Evolutionary conservation across 2,888 invertebrate genomes (phyloP).

Genomic region (Pristionchus entomophagus): DNA sequence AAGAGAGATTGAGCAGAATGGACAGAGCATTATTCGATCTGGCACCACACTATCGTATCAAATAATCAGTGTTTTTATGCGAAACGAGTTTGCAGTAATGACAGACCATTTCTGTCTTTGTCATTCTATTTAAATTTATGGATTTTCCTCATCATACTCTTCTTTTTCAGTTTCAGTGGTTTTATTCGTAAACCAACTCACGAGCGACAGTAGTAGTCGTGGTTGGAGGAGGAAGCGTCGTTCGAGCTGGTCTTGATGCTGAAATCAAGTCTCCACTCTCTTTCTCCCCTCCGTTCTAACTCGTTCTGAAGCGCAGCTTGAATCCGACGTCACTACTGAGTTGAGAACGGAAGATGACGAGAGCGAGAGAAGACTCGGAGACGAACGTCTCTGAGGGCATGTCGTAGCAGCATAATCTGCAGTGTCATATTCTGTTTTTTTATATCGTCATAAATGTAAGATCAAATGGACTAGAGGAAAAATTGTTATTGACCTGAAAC

Average conservation of each 20-base stretch:
- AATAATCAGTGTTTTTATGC: too few species aligned
- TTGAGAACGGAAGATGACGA: constrained; percentile 81
- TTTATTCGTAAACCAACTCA: not conserved
- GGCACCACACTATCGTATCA: too few species aligned
- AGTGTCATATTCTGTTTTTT: not conserved
- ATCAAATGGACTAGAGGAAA: not conserved
- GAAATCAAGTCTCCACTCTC: not conserved
- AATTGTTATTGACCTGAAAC: constrained; percentile 61
- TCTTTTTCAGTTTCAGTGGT: not conserved
- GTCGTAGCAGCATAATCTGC: constrained; percentile 72
- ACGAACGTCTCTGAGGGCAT: constrained; percentile 89
- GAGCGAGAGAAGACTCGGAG: constrained; percentile 94
- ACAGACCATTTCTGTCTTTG: too few species aligned
- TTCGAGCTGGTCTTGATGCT: constrained; percentile 58
- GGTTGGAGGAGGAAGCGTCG: constrained; percentile 58
- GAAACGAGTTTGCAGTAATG: too few species aligned
- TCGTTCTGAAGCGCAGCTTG: constrained; percentile 59
- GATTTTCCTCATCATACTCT: too few species aligned
- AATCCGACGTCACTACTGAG: constrained; percentile 69
- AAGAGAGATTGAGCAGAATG: too few species aligned
- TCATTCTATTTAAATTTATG: too few species aligned
- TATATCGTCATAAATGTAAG: not conserved
- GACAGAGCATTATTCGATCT: too few species aligned
- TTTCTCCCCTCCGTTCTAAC: constrained; percentile 52
- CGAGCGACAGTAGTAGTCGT: constrained; percentile 52